Evolutionary conservation across 2,888 invertebrate genomes (phyloP).

Genomic region (Magallana nippona): DNA sequence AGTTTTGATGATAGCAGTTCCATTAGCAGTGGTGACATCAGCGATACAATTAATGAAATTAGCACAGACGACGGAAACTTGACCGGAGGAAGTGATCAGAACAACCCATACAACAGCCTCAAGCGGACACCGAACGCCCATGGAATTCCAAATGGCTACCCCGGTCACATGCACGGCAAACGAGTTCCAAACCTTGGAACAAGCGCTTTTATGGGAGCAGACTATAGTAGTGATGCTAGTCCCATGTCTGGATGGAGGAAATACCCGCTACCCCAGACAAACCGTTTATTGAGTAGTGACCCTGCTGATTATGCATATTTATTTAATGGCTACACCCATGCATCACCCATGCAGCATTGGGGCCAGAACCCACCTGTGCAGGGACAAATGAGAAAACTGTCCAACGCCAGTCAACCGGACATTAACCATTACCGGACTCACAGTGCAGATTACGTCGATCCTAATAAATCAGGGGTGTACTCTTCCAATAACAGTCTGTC

Average conservation of each 20-base stretch:
- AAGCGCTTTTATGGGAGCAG: constrained; percentile 73
- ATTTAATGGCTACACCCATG: constrained; percentile 64
- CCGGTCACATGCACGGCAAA: constrained; percentile 65
- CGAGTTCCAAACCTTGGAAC: constrained; percentile 72
- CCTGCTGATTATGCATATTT: constrained; percentile 74
- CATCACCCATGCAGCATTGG: constrained; percentile 52
- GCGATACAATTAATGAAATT: constrained; percentile 82
- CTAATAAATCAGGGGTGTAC: constrained; percentile 57
- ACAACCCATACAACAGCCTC: constrained; percentile 79
- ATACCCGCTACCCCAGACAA: constrained; percentile 72
- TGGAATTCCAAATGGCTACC: constrained; percentile 62
- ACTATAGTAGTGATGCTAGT: constrained; percentile 70
- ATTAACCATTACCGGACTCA: constrained; percentile 63
- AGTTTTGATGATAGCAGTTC: constrained; percentile 84
- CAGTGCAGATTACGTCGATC: constrained; percentile 65
- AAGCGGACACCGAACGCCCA: constrained; percentile 75
- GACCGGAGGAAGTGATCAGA: constrained; percentile 80
- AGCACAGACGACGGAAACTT: constrained; percentile 82
- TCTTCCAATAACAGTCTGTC: constrained; percentile 49
- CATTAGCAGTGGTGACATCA: constrained; percentile 82
- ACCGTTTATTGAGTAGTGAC: constrained; percentile 72
- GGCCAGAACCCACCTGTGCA: constrained; percentile 61
- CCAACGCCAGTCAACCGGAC: constrained; percentile 72
- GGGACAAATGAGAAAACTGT: constrained; percentile 71
- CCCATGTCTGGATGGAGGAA: constrained; percentile 70